Base-by-base conservation (phyloP, 2,797 vertebrate species). In the Knipowitschia caucasica region DNA sequence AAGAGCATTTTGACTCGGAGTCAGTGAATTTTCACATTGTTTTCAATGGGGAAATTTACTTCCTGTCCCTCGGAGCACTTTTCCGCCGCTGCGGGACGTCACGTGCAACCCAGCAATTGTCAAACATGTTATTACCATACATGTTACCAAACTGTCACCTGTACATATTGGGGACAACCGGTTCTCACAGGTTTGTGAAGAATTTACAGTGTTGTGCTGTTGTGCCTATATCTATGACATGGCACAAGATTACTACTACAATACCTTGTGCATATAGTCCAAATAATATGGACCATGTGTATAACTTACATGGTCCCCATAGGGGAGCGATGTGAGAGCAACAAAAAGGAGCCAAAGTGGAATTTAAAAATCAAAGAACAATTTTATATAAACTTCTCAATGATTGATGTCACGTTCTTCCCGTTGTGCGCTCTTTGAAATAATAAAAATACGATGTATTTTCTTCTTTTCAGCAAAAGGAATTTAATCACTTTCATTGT, bases 401-500 rank as follows among this genome's bases (percentile, higher is more conserved):
- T 46, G 69, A 57, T 70, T 73, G 72, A 63, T 67, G 61, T 60
- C 53, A 57, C 38, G 57, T 65, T 50, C 50, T 8, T 38, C 54
- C 21, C 43, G 18, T 12, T 24, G 18, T n/a, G n/a, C n/a, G 39
- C 3, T 53, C 56, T 72, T 71, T 67, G 44, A 73, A 63, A 71
- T 54, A 53, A 63, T 56, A 56, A 44, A 40, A 47, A 55, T 50
- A 55, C n/a, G n/a, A 42, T 56, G 45, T 63, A 46, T 50, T 23
- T 50, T 52, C 15, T 14, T 53, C 23, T 54, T 58, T 67, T 64
- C 42, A 64, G 26, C 53, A 10, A 7, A 29, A 49, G 43, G 46
- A 67, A 64, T 62, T 54, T 64, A 68, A 77, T 72, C 56, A 54
- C 51, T 69, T 75, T 75, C 50, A 69, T 53, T 69, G 59, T 54